These are phyloP conservation scores for Bhutanitis thaidina DNA, from an alignment of 2,888 invertebrate genomes.

Conservation along the genomic window DNA sequence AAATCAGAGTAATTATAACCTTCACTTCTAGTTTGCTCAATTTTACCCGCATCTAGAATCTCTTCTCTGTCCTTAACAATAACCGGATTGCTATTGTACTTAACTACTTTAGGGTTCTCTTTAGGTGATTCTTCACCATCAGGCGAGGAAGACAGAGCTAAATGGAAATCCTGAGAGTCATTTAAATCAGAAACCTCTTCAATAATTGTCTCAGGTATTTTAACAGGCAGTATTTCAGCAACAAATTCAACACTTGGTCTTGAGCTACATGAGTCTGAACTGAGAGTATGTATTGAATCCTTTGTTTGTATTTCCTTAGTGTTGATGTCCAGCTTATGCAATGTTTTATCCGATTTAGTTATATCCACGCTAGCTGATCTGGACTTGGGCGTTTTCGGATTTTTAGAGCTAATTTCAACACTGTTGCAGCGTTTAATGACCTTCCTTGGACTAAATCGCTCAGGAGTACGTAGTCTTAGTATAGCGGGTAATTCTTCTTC, in stretches of 20 bases:
- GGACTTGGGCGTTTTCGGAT: slow-evolving; percentile 56
- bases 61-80: slow-evolving; percentile 47
- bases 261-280: slow-evolving; percentile 37
- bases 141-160: slow-evolving; percentile 56
- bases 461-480: slow-evolving; percentile 51
- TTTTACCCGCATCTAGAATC: slow-evolving; percentile 42
- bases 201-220: slow-evolving; percentile 46
- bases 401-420: slow-evolving; percentile 50
- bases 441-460: slow-evolving; percentile 56
- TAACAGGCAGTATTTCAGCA: slow-evolving; percentile 42
- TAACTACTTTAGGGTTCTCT: slow-evolving; percentile 28
- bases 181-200: slow-evolving; percentile 47
- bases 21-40: slow-evolving; percentile 51
- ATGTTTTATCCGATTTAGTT: slow-evolving; percentile 47
- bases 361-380: slow-evolving; percentile 63
- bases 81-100: slow-evolving; percentile 52
- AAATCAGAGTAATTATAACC: slow-evolving; percentile 53
- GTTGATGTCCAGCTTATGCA: slow-evolving; percentile 36
- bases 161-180: slow-evolving; percentile 66
- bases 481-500: slow-evolving; percentile 50
- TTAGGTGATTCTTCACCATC: slow-evolving; percentile 34
- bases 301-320: slow-evolving; percentile 29
- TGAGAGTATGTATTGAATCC: slow-evolving; percentile 18
- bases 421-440: slow-evolving; percentile 62
- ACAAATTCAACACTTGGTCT: slow-evolving; percentile 51